These are phyloP conservation scores for Helicorthomorpha holstii DNA, from an alignment of 1,140 invertebrate species.

Conservation along the genomic window DNA sequence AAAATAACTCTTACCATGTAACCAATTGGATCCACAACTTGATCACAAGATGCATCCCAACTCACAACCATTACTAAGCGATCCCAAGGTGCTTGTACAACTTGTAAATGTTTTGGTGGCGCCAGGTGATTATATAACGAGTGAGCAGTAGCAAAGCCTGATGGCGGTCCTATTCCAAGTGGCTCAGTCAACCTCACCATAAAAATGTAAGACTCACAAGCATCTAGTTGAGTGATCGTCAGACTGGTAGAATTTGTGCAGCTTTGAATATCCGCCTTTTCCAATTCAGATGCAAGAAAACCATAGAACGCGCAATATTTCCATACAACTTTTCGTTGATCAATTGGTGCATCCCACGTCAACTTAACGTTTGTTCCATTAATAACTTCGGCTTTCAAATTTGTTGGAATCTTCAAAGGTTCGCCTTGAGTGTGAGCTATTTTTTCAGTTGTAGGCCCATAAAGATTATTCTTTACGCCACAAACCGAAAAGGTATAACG, in stretches of 20 bases:
- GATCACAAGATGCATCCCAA: conserved; percentile 31
- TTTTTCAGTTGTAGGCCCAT: conserved; percentile 35
- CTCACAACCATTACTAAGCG: conserved; percentile 24
- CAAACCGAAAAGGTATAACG: conserved; percentile 40
- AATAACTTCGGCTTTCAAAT: conserved; percentile 22
- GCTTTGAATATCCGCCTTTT: neutral
- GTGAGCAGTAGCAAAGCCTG: neutral
- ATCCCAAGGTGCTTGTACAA: conserved; percentile 12
- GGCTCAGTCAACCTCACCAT: neutral
- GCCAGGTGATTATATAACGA: neutral
- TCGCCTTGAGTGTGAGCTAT: conserved; percentile 34
- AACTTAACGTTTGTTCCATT: neutral
- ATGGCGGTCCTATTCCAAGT: neutral
- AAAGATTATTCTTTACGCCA: conserved; percentile 38
- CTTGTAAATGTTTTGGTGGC: conserved; percentile 19
- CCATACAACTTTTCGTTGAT: neutral
- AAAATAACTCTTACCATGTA: conserved; percentile 9
- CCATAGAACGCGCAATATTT: conserved; percentile 3
- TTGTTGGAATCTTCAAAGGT: conserved; percentile 10
- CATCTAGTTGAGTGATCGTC: neutral
- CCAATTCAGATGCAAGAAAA: neutral
- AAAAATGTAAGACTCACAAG: conserved; percentile 5
- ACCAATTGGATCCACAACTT: conserved; percentile 7
- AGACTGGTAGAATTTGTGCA: neutral
- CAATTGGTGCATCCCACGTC: conserved; percentile 1